Conservation (phyloP, 2,888 invertebrate species). For the Gisinianus flammeolus region DNA sequence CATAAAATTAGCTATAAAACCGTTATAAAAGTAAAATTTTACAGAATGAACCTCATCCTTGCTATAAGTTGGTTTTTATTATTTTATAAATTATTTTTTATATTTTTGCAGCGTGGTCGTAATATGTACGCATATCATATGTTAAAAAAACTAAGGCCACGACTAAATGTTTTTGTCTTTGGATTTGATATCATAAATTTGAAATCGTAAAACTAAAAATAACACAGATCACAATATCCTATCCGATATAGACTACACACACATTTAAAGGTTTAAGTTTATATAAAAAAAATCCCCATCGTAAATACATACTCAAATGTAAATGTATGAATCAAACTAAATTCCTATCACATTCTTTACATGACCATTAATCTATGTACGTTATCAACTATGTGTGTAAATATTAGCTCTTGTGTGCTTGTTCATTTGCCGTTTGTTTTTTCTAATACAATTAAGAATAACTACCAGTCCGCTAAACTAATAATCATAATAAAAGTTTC, state of each 20-base stretch:
- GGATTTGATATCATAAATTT: background rate
- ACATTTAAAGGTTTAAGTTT: too few relatives aligned
- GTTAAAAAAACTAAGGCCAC: background rate
- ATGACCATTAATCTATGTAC: background rate
- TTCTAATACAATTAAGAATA: too few relatives aligned
- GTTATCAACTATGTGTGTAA: too few relatives aligned
- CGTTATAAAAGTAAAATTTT: background rate
- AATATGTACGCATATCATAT: background rate
- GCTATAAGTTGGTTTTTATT: background rate
- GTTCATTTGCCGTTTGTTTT: too few relatives aligned
- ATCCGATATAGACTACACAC: background rate
- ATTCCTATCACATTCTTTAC: too few relatives aligned
- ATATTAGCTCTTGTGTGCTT: too few relatives aligned
- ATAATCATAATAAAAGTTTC: too few relatives aligned
- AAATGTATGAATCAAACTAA: too few relatives aligned
- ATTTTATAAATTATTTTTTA: background rate
- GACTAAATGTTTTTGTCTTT: background rate
- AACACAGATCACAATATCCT: slow-evolving; percentile 7
- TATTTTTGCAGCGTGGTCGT: too few relatives aligned
- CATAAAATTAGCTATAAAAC: background rate
- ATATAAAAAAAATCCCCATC: too few relatives aligned
- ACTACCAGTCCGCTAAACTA: too few relatives aligned
- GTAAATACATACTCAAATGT: too few relatives aligned
- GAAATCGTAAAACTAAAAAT: slow-evolving; percentile 10
- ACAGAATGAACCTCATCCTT: background rate